Evolutionary conservation across 1,140 invertebrate genomes (phyloP).

Genomic region (Phymastichus coffea): DNA sequence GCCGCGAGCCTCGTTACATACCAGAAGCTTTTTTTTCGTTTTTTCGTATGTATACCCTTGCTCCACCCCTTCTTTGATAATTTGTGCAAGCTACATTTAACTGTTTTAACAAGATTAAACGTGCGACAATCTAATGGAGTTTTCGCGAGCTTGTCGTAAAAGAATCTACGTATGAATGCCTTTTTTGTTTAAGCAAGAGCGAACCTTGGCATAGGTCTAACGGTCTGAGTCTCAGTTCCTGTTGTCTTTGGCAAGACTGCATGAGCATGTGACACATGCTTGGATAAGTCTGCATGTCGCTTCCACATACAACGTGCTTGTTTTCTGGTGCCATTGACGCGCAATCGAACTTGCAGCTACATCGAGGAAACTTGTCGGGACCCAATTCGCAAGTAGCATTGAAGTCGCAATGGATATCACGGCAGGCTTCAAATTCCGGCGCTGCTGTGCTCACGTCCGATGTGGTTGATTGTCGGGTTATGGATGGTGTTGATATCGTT

Average conservation of each 20-base stretch:
- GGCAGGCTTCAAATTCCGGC: constrained; percentile 67
- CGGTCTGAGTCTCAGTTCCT: constrained; percentile 75
- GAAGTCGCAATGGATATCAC: constrained; percentile 79
- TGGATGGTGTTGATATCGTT: constrained; percentile 38
- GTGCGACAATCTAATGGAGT: no score
- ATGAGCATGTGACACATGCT: constrained; percentile 85
- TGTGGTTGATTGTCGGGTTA: constrained; percentile 41
- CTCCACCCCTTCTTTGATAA: no score
- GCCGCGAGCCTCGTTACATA: no score
- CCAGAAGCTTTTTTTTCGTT: no score
- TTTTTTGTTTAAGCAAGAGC: no score
- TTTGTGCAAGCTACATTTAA: no score
- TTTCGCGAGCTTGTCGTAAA: no score
- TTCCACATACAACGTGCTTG: constrained; percentile 75
- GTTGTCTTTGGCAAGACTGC: constrained; percentile 80
- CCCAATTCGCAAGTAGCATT: constrained; percentile 80
- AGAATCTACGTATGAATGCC: no score
- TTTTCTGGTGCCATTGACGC: constrained; percentile 59
- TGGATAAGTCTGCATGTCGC: constrained; percentile 76
- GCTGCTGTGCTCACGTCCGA: constrained; percentile 52
- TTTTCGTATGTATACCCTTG: no score
- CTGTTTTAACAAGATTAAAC: no score
- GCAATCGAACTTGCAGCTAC: constrained; percentile 75
- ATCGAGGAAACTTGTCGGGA: constrained; percentile 72
- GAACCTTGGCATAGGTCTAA: constrained; percentile 81